phyloP scores from a whole-genome alignment of 2,797 vertebrate genomes.

The Falco berigora region DNA sequence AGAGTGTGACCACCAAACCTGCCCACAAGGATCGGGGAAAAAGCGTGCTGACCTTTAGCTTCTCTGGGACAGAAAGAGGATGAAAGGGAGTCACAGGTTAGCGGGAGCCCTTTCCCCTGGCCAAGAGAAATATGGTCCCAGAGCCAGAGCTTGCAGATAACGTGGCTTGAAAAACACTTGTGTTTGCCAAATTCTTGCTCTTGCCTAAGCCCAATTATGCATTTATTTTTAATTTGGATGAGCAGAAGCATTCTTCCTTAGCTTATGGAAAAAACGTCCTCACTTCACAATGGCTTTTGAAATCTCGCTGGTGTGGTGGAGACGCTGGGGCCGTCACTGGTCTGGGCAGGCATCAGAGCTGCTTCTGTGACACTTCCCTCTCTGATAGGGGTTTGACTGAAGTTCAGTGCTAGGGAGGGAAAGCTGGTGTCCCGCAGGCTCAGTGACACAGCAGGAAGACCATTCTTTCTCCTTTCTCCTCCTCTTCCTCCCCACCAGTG shows the following conservation, averaged over 20 bases:
- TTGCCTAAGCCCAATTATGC: not conserved
- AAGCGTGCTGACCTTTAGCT: not conserved
- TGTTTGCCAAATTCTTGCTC: not conserved
- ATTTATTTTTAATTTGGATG: slow-evolving; percentile 29
- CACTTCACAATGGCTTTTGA: not conserved
- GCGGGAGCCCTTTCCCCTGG: not conserved
- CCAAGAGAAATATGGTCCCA: not conserved
- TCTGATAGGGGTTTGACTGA: not conserved
- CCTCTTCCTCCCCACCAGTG: not conserved
- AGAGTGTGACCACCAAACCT: not conserved
- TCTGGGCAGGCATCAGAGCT: not conserved
- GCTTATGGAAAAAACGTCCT: not conserved
- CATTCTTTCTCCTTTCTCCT: not conserved
- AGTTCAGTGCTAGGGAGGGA: not conserved
- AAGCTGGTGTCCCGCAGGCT: not conserved
- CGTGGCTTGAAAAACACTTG: not conserved
- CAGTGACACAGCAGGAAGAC: not conserved
- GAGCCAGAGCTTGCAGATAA: slow-evolving; percentile 12
- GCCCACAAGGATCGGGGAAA: not conserved
- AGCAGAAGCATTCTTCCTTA: not conserved
- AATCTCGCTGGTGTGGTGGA: not conserved
- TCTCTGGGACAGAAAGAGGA: not conserved
- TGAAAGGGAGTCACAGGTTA: not conserved
- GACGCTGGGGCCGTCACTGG: not conserved
- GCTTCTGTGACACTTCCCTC: not conserved